Evolutionary conservation across 2,797 vertebrate genomes (phyloP), one percentile per base, ranked within the genome.

Genomic region (Ptychobarbus kaznakovi): DNA sequence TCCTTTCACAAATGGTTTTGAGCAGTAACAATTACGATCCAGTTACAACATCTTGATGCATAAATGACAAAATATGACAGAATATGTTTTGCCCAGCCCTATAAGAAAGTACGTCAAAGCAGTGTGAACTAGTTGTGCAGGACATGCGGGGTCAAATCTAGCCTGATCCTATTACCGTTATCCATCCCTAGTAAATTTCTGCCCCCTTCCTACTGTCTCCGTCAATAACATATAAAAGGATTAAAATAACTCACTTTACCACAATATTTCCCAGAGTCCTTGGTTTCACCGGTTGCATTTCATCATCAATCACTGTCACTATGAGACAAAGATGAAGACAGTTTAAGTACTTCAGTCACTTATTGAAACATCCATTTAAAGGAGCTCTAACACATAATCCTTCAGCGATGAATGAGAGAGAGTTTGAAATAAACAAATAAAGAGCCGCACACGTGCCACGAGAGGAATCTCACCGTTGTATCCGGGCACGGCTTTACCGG

Each of bases 221-320:
- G 12, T 70, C 66, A 11, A 38, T n/a, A 65, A 22, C 53, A 82
- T 6, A 35, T 6, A 13, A 63, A 32, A 35, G 6, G 8, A 78
- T 68, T 80, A 10, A 63, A 85, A n/a, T 58, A 72, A 85, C 96
- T 96, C 96, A 99, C 98, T 97, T 98, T 86, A 98, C 96, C 87
- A 98, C 97, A 86, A 99, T 98, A 91, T 98, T 99, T 94, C 98
- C 98, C 91, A 98, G 93, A 86, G 92, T 95, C 85, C 93, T 96
- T 12, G 93, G 93, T 91, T 96, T 95, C 91, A 96, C 92, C 90
- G 94, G 93, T 91, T 95, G 93, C 94, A 96, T 96, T 91, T 96
- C 93, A 91, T 97, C 92, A 81, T 94, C 94, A 86, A 98, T 95
- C 94, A 98, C 95, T 79, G 93, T 95, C 90, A 98, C 97, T 98